These are phyloP conservation scores for Apis laboriosa DNA, from an alignment of 1,140 invertebrate species.

Conservation along the genomic window DNA sequence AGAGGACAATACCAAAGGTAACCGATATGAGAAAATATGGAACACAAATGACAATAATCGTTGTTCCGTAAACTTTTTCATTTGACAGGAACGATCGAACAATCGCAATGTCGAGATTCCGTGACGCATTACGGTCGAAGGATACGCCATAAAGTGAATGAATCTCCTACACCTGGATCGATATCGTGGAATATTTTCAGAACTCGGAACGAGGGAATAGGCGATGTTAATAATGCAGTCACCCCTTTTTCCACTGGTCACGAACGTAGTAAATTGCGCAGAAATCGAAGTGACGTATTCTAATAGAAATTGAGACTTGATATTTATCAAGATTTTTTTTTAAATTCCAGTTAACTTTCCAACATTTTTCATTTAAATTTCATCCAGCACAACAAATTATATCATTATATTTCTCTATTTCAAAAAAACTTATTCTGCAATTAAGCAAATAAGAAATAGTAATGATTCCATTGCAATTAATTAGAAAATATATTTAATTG, in stretches of 20 bases:
- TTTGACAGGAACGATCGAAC: slow-evolving; percentile 49
- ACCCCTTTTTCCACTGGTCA: slow-evolving; percentile 35
- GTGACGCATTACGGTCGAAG: slow-evolving; percentile 49
- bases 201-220: slow-evolving; percentile 21
- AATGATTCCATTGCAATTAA: background rate
- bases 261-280: slow-evolving; percentile 42
- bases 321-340: background rate
- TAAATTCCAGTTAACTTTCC: background rate
- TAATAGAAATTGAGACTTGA: background rate
- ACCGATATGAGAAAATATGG: slow-evolving; percentile 36
- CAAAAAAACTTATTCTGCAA: background rate
- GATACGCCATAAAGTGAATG: slow-evolving; percentile 47
- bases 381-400: background rate
- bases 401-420: background rate
- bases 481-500: background rate
- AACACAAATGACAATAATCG: background rate
- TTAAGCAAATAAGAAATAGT: background rate
- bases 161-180: slow-evolving; percentile 50
- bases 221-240: slow-evolving; percentile 46
- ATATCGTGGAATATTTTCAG: slow-evolving; percentile 62
- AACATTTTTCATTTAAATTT: background rate
- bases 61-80: slow-evolving; percentile 47
- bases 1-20: background rate
- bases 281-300: slow-evolving; percentile 23
- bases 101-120: slow-evolving; percentile 18